Evolutionary conservation across 2,888 invertebrate genomes (phyloP).

Genomic region (Cacoxenus indagator): DNA sequence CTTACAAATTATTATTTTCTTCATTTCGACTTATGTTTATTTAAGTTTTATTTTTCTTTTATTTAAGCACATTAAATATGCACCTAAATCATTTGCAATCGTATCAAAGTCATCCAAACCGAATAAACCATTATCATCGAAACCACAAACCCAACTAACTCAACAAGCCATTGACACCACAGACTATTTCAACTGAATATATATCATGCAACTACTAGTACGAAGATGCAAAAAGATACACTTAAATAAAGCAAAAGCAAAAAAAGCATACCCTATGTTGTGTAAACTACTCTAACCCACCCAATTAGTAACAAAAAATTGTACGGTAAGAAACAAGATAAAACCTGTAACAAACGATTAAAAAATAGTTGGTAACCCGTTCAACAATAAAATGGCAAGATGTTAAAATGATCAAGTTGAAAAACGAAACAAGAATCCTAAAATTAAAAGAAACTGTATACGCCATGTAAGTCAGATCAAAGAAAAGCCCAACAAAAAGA

Average conservation of each 20-base stretch:
- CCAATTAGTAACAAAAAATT: slow-evolving; percentile 9
- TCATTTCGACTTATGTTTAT: background rate
- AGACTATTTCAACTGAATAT: background rate
- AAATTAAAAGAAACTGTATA: slow-evolving; percentile 27
- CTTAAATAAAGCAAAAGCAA: background rate
- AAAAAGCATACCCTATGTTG: slow-evolving; percentile 1
- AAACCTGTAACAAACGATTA: background rate
- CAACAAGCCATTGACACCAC: slow-evolving; percentile 6
- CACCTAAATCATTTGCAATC: background rate
- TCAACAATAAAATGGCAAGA: slow-evolving; percentile 13
- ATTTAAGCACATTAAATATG: background rate
- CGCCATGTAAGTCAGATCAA: slow-evolving; percentile 8
- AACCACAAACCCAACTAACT: background rate
- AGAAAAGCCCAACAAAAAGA: background rate
- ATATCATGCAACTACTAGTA: background rate
- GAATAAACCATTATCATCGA: background rate
- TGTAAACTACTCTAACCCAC: slow-evolving; percentile 4
- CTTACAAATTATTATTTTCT: background rate
- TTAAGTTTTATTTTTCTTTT: background rate
- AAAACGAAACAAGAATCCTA: slow-evolving; percentile 27
- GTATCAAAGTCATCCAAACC: background rate
- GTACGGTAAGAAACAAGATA: background rate
- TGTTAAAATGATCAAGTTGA: too few relatives aligned
- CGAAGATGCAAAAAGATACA: slow-evolving; percentile 2
- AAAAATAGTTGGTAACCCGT: slow-evolving; percentile 1